These are phyloP conservation scores for Sebastolobus alascanus DNA, from an alignment of 2,797 vertebrate genomes.

Conservation along the genomic window DNA sequence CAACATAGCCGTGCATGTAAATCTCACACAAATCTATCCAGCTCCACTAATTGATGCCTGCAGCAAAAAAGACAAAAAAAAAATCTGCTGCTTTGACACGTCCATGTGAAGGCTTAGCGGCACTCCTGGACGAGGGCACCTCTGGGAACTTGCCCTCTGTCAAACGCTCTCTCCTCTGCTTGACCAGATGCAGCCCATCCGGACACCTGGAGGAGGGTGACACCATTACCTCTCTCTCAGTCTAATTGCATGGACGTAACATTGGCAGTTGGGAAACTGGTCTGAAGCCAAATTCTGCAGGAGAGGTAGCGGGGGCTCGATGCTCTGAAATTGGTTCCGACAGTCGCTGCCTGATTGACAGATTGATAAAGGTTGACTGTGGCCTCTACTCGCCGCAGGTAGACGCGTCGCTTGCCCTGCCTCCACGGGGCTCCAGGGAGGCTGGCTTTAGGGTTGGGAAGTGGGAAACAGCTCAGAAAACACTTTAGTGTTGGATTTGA, in stretches of 20 bases:
- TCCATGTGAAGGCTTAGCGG: constrained; percentile 44
- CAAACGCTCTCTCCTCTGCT: constrained; percentile 52
- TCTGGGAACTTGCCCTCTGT: constrained; percentile 62
- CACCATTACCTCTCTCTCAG: constrained; percentile 50
- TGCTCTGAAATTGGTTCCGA: constrained; percentile 58
- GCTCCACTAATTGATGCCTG: constrained; percentile 74
- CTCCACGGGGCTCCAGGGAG: constrained; percentile 34
- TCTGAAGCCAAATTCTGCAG: constrained; percentile 59
- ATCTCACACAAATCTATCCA: constrained; percentile 58
- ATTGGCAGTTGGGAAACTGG: constrained; percentile 54
- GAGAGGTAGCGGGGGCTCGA: constrained; percentile 47
- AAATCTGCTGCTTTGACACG: constrained; percentile 61
- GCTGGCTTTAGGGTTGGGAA: constrained; percentile 44
- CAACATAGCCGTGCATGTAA: constrained; percentile 59
- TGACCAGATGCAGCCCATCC: constrained; percentile 63
- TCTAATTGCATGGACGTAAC: constrained; percentile 64
- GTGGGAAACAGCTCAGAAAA: constrained; percentile 61
- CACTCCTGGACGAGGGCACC: constrained; percentile 53
- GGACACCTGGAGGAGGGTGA: constrained; percentile 66
- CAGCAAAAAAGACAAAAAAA: constrained; percentile 38
- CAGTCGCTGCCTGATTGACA: constrained; percentile 68
- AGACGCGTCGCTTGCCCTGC: constrained; percentile 42
- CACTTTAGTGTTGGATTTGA: constrained; percentile 61
- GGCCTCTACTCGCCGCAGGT: constrained; percentile 54
- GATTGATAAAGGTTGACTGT: constrained; percentile 65